Evolutionary conservation across 2,797 vertebrate species (phyloP).

Genomic region (Diplodus sargus): DNA sequence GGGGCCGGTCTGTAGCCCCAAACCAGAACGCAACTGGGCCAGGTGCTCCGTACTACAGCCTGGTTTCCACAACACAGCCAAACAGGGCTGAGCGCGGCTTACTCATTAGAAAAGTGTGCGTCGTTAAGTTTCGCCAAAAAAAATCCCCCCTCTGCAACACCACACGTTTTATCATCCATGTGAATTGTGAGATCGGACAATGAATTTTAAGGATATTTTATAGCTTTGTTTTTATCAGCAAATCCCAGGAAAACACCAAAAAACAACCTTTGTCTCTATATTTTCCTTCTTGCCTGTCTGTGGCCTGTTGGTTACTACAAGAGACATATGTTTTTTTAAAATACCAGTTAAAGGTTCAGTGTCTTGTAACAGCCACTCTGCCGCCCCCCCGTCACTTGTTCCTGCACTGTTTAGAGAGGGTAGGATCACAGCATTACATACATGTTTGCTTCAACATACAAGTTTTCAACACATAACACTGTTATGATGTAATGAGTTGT

Average conservation of each 20-base stretch:
- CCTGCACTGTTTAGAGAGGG: no score
- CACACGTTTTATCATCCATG: slow-evolving; percentile 12
- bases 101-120: slow-evolving; percentile 54
- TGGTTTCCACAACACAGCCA: slow-evolving; percentile 65
- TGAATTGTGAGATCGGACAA: slow-evolving; percentile 1
- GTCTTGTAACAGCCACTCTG: no score
- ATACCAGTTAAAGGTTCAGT: no score
- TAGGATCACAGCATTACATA: no score
- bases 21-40: slow-evolving; percentile 80
- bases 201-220: slow-evolving; percentile 8
- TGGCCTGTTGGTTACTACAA: neutral
- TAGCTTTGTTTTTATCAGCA: neutral
- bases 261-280: neutral
- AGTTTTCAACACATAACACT: no score
- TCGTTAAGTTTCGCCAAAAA: slow-evolving; percentile 15
- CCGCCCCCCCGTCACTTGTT: no score
- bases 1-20: slow-evolving; percentile 72
- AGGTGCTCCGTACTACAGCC: slow-evolving; percentile 64
- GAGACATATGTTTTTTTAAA: no score
- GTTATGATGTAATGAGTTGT: no score
- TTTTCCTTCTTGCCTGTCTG: neutral
- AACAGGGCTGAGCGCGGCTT: slow-evolving; percentile 47
- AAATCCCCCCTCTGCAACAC: neutral
- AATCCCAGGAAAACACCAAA: slow-evolving; percentile 15
- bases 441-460: no score